phyloP scores from a whole-genome alignment of 2,797 vertebrate species.

The Enoplosus armatus region DNA sequence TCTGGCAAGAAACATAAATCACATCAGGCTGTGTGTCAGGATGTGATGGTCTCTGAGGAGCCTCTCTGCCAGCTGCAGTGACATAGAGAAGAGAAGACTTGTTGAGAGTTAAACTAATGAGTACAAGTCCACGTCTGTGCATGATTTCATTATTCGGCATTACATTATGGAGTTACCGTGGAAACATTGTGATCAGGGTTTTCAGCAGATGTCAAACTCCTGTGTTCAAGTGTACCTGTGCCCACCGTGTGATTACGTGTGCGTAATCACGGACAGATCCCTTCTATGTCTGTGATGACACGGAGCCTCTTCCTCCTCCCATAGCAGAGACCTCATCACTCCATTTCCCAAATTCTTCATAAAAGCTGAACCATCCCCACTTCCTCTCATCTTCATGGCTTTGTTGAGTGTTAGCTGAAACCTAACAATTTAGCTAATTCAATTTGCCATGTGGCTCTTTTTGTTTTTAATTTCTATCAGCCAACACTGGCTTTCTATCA shows the following conservation, averaged over 20 bases:
- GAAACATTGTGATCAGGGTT: conserved; percentile 36
- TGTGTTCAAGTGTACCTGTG: conserved; percentile 40
- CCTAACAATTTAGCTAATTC: conserved; percentile 48
- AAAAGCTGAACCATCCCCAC: conserved; percentile 44
- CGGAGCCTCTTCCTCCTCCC: conserved; percentile 30
- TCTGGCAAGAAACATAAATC: conserved; percentile 57
- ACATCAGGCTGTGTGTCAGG: conserved; percentile 56
- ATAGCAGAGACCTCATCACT: conserved; percentile 34
- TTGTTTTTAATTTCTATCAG: conserved; percentile 59
- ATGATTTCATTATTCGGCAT: conserved; percentile 48
- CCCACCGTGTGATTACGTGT: conserved; percentile 9
- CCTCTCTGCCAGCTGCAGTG: conserved; percentile 27
- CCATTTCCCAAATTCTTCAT: conserved; percentile 15
- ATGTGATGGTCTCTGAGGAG: conserved; percentile 47
- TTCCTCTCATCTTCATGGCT: conserved; percentile 45
- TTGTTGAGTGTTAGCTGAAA: conserved; percentile 47
- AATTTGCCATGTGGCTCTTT: conserved; percentile 48
- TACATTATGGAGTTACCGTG: conserved; percentile 17
- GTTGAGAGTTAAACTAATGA: conserved; percentile 51
- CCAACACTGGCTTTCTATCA: conserved; percentile 35
- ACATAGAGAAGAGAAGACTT: conserved; percentile 27
- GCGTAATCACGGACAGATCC: conserved; percentile 58
- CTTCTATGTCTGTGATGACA: conserved; percentile 32
- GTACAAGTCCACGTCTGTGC: conserved; percentile 12
- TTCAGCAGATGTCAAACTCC: conserved; percentile 49